phyloP scores from a whole-genome alignment of 2,797 vertebrate species.

The Heterohyrax brucei region DNA sequence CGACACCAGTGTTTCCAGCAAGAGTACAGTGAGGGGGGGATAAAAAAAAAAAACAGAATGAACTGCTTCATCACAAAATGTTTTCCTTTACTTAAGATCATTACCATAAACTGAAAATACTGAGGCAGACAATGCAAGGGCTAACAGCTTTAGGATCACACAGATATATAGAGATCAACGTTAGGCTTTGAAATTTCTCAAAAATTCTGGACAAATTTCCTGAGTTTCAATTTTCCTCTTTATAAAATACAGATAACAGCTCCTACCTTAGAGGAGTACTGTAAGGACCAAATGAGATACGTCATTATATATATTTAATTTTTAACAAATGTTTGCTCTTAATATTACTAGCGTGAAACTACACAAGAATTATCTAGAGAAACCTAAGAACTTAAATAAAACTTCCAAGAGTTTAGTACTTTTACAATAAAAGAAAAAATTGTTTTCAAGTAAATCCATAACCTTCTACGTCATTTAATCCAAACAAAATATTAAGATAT shows the following conservation, averaged over 20 bases:
- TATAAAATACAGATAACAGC: slow-evolving; percentile 40
- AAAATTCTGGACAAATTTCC: slow-evolving; percentile 11
- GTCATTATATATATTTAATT: slow-evolving; percentile 9
- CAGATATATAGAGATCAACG: not conserved
- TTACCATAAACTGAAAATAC: slow-evolving; percentile 52
- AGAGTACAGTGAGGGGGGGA: not conserved
- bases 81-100: slow-evolving; percentile 43
- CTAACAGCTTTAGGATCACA: slow-evolving; percentile 46
- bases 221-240: slow-evolving; percentile 47
- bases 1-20: not conserved
- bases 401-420: not conserved
- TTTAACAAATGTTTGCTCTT: slow-evolving; percentile 50
- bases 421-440: slow-evolving; percentile 63
- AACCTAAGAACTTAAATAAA: slow-evolving; percentile 62
- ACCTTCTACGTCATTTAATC: slow-evolving; percentile 42
- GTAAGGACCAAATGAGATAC: slow-evolving; percentile 47
- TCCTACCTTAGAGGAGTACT: not conserved
- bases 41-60: not conserved
- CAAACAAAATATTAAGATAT: slow-evolving; percentile 58
- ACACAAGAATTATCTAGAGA: slow-evolving; percentile 33
- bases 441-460: slow-evolving; percentile 66
- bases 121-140: not conserved
- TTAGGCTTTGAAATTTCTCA: slow-evolving; percentile 53
- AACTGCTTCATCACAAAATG: slow-evolving; percentile 57
- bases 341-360: slow-evolving; percentile 33